A percentile compares a stretch with the other conserved stretches of the same genome.
Evolutionary conservation across 2,113 vertebrate genomes (phyloP).

Genomic region (Leucoraja erinaceus): DNA sequence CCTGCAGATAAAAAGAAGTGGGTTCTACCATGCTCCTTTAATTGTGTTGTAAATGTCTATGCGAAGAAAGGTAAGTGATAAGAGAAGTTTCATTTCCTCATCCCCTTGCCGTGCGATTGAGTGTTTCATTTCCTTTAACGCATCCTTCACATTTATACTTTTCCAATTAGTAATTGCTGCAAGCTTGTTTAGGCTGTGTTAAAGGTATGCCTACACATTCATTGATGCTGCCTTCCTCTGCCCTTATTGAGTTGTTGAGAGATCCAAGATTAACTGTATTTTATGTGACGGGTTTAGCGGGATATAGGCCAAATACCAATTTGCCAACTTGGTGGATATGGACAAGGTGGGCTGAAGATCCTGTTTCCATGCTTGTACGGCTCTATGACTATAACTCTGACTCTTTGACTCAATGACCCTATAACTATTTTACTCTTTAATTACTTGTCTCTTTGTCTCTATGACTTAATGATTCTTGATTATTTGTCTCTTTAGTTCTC

Average conservation of each 20-base stretch:
- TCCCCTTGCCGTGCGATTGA: not conserved
- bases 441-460: too few relatives aligned
- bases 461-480: too few relatives aligned
- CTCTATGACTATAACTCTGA: too few relatives aligned
- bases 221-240: not conserved
- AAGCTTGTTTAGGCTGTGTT: not conserved
- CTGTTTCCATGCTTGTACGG: too few relatives aligned
- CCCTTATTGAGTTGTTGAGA: not conserved
- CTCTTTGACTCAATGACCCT: too few relatives aligned
- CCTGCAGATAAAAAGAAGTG: not conserved
- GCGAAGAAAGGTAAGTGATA: not conserved
- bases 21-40: not conserved
- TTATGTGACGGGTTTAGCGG: too few relatives aligned
- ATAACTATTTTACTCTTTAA: too few relatives aligned
- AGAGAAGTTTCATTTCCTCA: not conserved
- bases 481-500: too few relatives aligned
- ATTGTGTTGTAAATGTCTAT: not conserved
- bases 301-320: too few relatives aligned
- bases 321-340: too few relatives aligned
- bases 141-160: not conserved
- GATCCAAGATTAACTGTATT: too few relatives aligned
- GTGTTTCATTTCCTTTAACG: not conserved
- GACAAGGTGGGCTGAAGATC: too few relatives aligned
- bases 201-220: not conserved
- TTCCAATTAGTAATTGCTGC: not conserved